Percentiles rank a stretch among this genome's conserved stretches.
phyloP scores from a whole-genome alignment of 92 coral and sea anemone species.

The Palythoa heliodiscus region DNA sequence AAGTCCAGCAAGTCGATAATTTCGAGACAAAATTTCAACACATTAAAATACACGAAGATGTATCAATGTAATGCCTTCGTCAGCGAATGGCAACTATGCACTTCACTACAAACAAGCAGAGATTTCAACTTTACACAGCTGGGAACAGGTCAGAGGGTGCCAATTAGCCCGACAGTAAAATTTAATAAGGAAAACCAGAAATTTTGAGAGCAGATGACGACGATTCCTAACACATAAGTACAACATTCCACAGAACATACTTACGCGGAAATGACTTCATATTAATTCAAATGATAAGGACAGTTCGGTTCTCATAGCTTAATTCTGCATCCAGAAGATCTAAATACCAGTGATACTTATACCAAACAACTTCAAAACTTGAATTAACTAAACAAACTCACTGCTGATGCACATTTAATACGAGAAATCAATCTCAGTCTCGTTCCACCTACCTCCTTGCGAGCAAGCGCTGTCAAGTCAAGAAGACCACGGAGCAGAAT shows the following conservation, averaged over 20 bases:
- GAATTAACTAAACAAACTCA: not conserved
- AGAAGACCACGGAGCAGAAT: not conserved
- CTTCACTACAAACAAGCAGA: not conserved
- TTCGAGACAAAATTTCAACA: not conserved
- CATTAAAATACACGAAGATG: not conserved
- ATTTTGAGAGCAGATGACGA: constrained; percentile 22
- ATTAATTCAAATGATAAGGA: not conserved
- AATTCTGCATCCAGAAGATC: not conserved
- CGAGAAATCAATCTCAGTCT: not conserved
- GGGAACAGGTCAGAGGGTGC: not conserved
- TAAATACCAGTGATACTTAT: not conserved
- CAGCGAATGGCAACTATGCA: not conserved
- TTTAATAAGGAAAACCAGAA: not conserved
- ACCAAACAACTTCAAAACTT: not conserved
- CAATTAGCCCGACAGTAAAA: not conserved
- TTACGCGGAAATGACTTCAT: constrained; percentile 40
- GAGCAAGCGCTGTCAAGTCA: not conserved
- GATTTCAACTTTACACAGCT: not conserved
- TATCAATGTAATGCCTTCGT: not conserved
- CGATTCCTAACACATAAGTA: too few species aligned
- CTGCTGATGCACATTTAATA: constrained; percentile 13
- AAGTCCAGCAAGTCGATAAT: constrained; percentile 6
- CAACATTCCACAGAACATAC: constrained; percentile 21
- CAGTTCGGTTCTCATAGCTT: not conserved
- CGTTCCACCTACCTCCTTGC: constrained; percentile 15